Evolutionary conservation across 2,797 vertebrate species (phyloP), one percentile per base, ranked within the genome.

Genomic region (Percopsis omiscomaycus): DNA sequence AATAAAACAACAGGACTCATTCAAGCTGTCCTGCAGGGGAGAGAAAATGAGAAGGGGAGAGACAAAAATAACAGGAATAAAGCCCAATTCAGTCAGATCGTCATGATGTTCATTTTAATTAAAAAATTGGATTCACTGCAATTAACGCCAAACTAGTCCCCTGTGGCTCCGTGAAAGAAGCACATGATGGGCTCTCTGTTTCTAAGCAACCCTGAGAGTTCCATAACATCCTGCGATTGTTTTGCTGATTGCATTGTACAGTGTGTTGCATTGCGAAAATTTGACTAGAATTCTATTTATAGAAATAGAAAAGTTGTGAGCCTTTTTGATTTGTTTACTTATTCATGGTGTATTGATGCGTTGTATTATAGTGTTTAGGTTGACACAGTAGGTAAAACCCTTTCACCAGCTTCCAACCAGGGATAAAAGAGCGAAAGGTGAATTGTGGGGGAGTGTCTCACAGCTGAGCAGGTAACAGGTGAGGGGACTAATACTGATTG

Each of bases 1-100:
- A 92, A 90, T 90, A 90, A 91, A 91, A 91, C 89, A 91, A 90
- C 88, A 87, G 85, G 90, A 87, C 84, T 87, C 89, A 88, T 86
- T 87, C 88, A 86, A 88, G 81, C 84, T 86, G 84, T 91, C 91
- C 91, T 91, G 89, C 86, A 89, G 90, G 87, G 90, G 75, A 86
- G 83, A 87, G 86, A 86, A 89, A 89, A 89, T 89, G 78, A 89
- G 83, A 78, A 55, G 9, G 59, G 80, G 66, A 68, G 68, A 48
- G 80, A 86, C 78, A 83, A 78, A 80, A 89, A 89, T 78, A 61
- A 84, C 79, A 88, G 85, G 84, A 89, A 91, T 83, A 88, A 88
- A 88, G 81, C 81, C 79, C 85, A 84, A 89, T 90, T 86, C 89
- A 90, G 87, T 87, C 82, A 88, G 87, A 91, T 90, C 70, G 85